Conservation (phyloP, 2,888 invertebrate genomes). For the Drosophila sordidula region DNA sequence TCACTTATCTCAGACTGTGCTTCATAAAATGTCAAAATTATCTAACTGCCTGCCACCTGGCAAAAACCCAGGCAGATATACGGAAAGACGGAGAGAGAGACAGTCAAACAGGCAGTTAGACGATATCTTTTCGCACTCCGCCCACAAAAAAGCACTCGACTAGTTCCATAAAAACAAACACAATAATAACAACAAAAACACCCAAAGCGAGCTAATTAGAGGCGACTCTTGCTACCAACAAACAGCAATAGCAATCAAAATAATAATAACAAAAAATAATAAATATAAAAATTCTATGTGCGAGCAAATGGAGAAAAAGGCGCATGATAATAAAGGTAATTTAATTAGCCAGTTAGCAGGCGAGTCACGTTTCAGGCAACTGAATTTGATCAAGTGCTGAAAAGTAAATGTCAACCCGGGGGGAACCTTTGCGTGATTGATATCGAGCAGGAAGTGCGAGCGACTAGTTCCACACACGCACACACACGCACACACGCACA, state of each 20-base stretch:
- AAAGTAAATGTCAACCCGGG: constrained; percentile 58
- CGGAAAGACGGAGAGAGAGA: not conserved
- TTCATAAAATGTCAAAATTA: constrained; percentile 14
- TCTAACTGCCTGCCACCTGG: constrained; percentile 27
- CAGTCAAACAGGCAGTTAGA: constrained; percentile 20
- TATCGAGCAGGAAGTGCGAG: constrained; percentile 69
- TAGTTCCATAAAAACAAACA: constrained; percentile 4
- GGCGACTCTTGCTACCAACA: constrained; percentile 16
- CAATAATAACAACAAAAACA: not conserved
- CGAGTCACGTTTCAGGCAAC: constrained; percentile 57
- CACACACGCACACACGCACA: no score
- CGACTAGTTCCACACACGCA: constrained; percentile 4
- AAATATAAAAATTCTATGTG: constrained; percentile 20
- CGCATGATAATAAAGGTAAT: constrained; percentile 20
- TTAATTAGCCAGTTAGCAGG: constrained; percentile 53
- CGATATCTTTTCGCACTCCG: constrained; percentile 36
- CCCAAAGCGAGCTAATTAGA: constrained; percentile 32
- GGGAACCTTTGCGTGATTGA: constrained; percentile 65
- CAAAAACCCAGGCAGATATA: not conserved
- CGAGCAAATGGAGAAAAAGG: constrained; percentile 3
- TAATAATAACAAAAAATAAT: constrained; percentile 8
- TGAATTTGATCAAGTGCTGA: constrained; percentile 38
- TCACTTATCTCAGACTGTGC: constrained; percentile 19
- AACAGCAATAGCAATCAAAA: constrained; percentile 16
- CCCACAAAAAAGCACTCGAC: constrained; percentile 3